Percentiles rank a stretch among this genome's conserved stretches.
phyloP scores from a whole-genome alignment of 2,888 invertebrate species.

The Leuctra nigra region DNA sequence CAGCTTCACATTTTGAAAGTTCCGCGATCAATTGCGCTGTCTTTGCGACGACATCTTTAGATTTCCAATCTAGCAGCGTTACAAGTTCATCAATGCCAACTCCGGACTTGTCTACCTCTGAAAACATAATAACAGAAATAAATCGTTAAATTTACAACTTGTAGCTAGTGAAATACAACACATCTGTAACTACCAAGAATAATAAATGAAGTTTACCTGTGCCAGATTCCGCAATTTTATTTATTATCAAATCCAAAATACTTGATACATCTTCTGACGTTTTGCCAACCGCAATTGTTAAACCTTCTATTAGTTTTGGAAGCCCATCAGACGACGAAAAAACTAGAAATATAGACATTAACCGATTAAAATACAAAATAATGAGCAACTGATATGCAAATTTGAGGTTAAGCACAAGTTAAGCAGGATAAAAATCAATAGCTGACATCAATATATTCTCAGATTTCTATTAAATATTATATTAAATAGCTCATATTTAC shows the following conservation, averaged over 20 bases:
- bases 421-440: conserved; percentile 1
- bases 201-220: conserved; percentile 4
- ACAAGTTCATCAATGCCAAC: conserved; percentile 9
- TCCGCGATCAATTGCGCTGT: conserved; percentile 72
- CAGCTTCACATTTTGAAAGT: conserved; percentile 68
- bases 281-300: conserved; percentile 31
- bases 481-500: neutral
- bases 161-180: no score
- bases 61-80: conserved; percentile 25
- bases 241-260: conserved; percentile 26
- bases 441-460: neutral
- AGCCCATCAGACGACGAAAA: conserved; percentile 29
- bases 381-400: neutral
- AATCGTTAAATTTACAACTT: no score
- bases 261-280: conserved; percentile 28
- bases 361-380: conserved; percentile 24
- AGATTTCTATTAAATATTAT: neutral
- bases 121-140: no score
- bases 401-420: conserved; percentile 10
- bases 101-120: conserved; percentile 1
- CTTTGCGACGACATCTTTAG: conserved; percentile 35
- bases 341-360: conserved; percentile 25
- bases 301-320: conserved; percentile 30
- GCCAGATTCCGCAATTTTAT: conserved; percentile 13
- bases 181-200: no score